These are phyloP conservation scores for Chironomus striatipennis DNA, from an alignment of 1,140 invertebrate species.

Conservation along the genomic window DNA sequence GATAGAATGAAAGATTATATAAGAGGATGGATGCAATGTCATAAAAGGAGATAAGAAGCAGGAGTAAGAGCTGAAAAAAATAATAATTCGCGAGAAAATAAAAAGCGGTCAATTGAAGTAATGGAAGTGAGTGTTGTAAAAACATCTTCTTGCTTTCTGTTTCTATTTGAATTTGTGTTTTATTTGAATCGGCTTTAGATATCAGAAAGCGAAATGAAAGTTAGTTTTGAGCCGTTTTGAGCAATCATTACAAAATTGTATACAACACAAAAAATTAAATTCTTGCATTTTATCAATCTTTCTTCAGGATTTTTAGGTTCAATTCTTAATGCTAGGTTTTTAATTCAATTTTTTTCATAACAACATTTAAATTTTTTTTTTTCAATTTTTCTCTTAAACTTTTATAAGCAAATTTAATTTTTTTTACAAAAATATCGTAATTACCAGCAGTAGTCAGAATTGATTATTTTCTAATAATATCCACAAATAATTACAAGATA, in stretches of 20 bases:
- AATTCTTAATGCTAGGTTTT: too few species aligned
- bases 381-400: too few species aligned
- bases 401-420: too few species aligned
- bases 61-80: not conserved
- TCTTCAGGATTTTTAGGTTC: not conserved
- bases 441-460: too few species aligned
- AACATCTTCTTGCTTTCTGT: not conserved
- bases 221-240: too few species aligned
- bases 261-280: not conserved
- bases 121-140: not conserved
- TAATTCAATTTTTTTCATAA: too few species aligned
- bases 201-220: too few species aligned
- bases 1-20: not conserved
- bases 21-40: not conserved
- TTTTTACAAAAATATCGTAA: too few species aligned
- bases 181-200: not conserved
- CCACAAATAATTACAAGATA: too few species aligned
- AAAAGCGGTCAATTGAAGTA: not conserved
- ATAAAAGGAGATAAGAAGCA: not conserved
- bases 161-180: not conserved
- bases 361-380: too few species aligned
- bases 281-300: not conserved
- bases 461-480: too few species aligned
- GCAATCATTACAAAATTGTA: not conserved
- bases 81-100: not conserved